A percentile compares a stretch with the other conserved stretches of the same genome.
phyloP scores from a whole-genome alignment of 2,797 vertebrate genomes.

The Melanotaenia pygmaea region DNA sequence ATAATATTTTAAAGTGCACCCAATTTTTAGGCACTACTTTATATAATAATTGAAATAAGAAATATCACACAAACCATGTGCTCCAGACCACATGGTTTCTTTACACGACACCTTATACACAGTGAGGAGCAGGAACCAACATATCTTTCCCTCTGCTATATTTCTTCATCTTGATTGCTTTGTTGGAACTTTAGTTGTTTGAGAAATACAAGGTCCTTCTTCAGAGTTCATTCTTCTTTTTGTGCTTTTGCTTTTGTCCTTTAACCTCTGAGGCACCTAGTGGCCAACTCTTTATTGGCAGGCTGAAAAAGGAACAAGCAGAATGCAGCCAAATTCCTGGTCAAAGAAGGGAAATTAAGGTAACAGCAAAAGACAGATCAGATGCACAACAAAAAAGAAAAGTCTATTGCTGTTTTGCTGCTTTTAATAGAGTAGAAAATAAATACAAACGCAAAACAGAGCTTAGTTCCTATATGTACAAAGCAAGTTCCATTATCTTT shows the following conservation, averaged over 20 bases:
- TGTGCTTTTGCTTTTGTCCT: not conserved
- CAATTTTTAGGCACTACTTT: no score
- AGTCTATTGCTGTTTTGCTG: not conserved
- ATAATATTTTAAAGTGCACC: no score
- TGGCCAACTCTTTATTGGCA: not conserved
- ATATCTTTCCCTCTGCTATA: not conserved
- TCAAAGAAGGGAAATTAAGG: not conserved
- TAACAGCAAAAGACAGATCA: conserved; percentile 17
- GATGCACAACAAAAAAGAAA: not conserved
- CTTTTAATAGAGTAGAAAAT: not conserved
- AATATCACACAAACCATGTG: no score
- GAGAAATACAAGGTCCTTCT: not conserved
- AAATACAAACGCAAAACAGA: not conserved
- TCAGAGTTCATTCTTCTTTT: not conserved
- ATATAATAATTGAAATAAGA: no score
- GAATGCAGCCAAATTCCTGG: conserved; percentile 2
- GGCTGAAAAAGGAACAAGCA: conserved; percentile 17
- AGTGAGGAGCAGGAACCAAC: not conserved
- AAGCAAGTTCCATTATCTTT: not conserved
- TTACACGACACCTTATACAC: not conserved
- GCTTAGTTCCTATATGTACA: not conserved
- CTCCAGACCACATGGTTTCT: not conserved
- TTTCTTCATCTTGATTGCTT: not conserved
- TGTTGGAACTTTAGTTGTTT: not conserved
- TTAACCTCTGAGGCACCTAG: conserved; percentile 7